Base-by-base conservation (phyloP, 2,888 invertebrate genomes). In the Atherix ibis region DNA sequence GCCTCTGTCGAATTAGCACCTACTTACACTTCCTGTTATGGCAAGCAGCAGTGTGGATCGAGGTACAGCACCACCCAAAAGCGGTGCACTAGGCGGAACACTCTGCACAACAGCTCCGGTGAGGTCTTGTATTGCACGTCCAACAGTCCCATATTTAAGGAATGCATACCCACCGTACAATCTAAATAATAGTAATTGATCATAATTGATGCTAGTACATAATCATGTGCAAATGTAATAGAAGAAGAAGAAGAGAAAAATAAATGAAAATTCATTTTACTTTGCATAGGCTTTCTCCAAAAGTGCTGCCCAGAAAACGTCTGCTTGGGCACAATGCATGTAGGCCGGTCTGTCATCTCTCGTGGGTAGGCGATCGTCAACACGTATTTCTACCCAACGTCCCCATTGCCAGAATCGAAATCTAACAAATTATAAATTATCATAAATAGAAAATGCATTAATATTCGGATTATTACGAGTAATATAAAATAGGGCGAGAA, bases 281-380 rank as follows among this genome's bases (percentile, higher is more conserved):
- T 82, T 82, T 42, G 81, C 81, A 56, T 81, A 82, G 8, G 81
- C 82, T 60, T 82, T 82, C 58, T 83, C 83, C 28, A 83, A 59
- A 31, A 83, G 64, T 15, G 81, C 73, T 27, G 76, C 71, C 75
- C 82, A 82, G 65, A 79, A 82, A 58, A 83, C 80, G 10, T 46
- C 46, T 10, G 42, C 37, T 28, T 46, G 46, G 9, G 43, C 41
- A 47, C 71, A 72, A 43, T 70, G 70, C 35, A 73, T 64, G 48
- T 68, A 71, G 32, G 76, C 64, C 16, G 76, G 65, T 35, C 73
- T 63, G 31, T 73, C 72, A 48, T 70, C 70, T 52, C 71, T 69
- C 9, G 75, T 73, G 27, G 83, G 82, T 47, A 83, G 64, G 46
- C 73, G 67, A 59, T 83, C 83, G 59, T 84, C 83, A 36, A 83